Evolutionary conservation across 2,888 invertebrate genomes (phyloP), one percentile per base, ranked within the genome.

Genomic region (Clostera curtula): DNA sequence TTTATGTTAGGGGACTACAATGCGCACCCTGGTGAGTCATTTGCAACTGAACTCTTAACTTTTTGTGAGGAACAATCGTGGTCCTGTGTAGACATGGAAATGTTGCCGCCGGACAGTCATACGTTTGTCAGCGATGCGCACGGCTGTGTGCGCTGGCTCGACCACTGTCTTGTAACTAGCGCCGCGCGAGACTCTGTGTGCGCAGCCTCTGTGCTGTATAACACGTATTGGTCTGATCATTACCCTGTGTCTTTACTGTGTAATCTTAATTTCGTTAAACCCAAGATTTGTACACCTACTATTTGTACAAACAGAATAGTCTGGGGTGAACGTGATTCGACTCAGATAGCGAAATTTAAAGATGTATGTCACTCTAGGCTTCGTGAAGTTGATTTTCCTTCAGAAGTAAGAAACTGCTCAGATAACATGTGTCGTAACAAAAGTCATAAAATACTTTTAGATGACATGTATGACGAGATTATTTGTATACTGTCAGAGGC

Each of bases 81-180:
- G 13, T 8, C 12, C 1, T 25, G 25, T 13, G 25, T 14, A 1
- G 25, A 25, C 6, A 1, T 25, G 2, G n/a, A 25, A 5, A 8
- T 12, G 2, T 7, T 25, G 19, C 19, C 2, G 2, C 4, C 19
- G 8, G 7, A 13, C 13, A 25, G n/a, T n/a, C 13, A 7, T 8
- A 25, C 25, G 1, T 25, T 19, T 11, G 20, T 16, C 2, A 14
- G 20, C 7, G 13, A 31, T 12, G 24, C 12, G n/a, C 17, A 24
- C 10, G 20, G 18, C 5, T 5, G 19, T 7, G 10, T 1, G 3
- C 19, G 27, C 8, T 27, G 31, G 31, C 11, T 31, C 1, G 27
- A 31, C 6, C 31, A 27, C 12, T 27, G 27, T 12, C 11, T 31
- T n/a, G 27, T 27, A 13, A 32, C 25, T 4, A 12, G 21, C 1